Percentiles rank a stretch among this genome's conserved stretches.
These are phyloP conservation scores for Hesperophylax magnus DNA, from an alignment of 1,140 invertebrate genomes.

Conservation along the genomic window DNA sequence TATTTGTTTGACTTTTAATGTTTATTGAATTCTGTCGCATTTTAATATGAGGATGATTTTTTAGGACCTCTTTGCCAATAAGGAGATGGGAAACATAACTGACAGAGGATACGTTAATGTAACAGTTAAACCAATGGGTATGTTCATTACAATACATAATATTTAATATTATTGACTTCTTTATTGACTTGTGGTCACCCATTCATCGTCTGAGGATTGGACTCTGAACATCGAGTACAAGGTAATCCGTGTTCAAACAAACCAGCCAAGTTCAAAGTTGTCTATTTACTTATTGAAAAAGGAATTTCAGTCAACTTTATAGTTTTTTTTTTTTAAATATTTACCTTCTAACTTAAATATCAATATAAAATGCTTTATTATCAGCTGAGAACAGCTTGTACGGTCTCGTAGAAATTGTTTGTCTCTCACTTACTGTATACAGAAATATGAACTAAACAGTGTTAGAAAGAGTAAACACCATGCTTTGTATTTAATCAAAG, in stretches of 20 bases:
- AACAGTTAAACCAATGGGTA: constrained; percentile 50
- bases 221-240: too few species aligned
- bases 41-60: background rate
- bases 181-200: background rate
- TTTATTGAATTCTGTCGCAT: background rate
- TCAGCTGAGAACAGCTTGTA: too few species aligned
- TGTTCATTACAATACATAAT: background rate
- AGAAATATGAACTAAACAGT: too few species aligned
- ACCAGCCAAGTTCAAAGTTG: too few species aligned
- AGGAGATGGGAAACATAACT: constrained; percentile 49
- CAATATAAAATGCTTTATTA: too few species aligned
- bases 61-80: constrained; percentile 50
- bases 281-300: too few species aligned
- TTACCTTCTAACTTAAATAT: background rate
- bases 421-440: too few species aligned
- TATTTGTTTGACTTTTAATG: background rate
- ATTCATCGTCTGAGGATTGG: background rate
- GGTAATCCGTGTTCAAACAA: too few species aligned
- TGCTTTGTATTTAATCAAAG: too few species aligned
- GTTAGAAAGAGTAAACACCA: too few species aligned
- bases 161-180: background rate
- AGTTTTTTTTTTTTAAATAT: background rate
- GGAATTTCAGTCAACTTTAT: background rate
- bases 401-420: too few species aligned
- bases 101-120: constrained; percentile 19